These are phyloP conservation scores for Melanophora roralis DNA, from an alignment of 2,888 invertebrate species.

Conservation along the genomic window DNA sequence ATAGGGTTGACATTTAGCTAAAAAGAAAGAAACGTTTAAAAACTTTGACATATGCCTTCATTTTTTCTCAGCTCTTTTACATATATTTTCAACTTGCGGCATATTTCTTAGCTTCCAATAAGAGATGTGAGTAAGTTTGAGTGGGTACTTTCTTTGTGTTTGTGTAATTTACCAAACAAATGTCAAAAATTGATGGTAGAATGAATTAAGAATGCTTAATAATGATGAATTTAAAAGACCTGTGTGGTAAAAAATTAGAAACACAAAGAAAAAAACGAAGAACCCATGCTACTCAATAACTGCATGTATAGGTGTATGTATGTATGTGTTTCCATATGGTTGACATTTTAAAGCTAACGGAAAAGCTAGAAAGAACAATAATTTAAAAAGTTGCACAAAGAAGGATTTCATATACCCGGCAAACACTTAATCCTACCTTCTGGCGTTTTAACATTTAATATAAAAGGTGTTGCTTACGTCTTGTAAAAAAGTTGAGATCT, in stretches of 20 bases:
- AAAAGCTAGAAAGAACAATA: too few relatives aligned
- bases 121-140: neutral
- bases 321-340: too few relatives aligned
- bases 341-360: too few relatives aligned
- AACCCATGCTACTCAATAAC: too few relatives aligned
- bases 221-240: slow-evolving; percentile 39
- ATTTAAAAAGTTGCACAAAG: too few relatives aligned
- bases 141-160: neutral
- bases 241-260: slow-evolving; percentile 53
- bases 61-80: neutral
- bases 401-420: too few relatives aligned
- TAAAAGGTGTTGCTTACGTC: too few relatives aligned
- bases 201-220: slow-evolving; percentile 32
- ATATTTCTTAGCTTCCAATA: too few relatives aligned
- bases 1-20: slow-evolving; percentile 12
- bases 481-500: too few relatives aligned
- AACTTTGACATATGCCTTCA: slow-evolving; percentile 46
- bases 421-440: too few relatives aligned
- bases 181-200: slow-evolving; percentile 53
- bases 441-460: too few relatives aligned
- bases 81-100: neutral
- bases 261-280: neutral
- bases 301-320: too few relatives aligned
- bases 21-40: slow-evolving; percentile 4
- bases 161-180: slow-evolving; percentile 47